phyloP scores from a whole-genome alignment of 2,888 invertebrate species.

The Spialia ferax region DNA sequence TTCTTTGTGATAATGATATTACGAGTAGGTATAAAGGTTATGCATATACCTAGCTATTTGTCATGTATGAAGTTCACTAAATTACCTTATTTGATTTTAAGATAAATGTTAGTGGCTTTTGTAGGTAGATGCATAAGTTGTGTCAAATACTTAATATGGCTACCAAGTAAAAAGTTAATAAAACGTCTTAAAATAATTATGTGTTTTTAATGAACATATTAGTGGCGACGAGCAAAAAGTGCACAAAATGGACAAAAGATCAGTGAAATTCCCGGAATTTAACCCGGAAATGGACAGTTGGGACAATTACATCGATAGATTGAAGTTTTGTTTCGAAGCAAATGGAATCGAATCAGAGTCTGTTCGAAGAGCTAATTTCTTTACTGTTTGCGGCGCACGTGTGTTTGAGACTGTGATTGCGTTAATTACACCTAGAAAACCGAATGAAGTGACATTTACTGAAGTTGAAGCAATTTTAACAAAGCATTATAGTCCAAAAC shows the following conservation, averaged over 20 bases:
- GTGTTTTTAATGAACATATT: slow-evolving; percentile 7
- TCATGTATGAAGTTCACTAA: no score
- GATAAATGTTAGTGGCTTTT: no score
- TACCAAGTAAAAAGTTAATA: no score
- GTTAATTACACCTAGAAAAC: slow-evolving; percentile 26
- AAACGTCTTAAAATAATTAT: no score
- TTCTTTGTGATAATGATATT: no score
- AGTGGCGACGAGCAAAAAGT: slow-evolving; percentile 36
- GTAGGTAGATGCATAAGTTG: no score
- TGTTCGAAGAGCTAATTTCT: slow-evolving; percentile 37
- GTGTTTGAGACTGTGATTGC: slow-evolving; percentile 37
- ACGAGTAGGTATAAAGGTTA: no score
- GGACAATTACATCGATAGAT: slow-evolving; percentile 41
- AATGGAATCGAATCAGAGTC: slow-evolving; percentile 33
- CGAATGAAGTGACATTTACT: slow-evolving; percentile 32
- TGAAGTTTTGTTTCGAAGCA: slow-evolving; percentile 41
- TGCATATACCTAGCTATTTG: no score
- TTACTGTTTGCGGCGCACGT: slow-evolving; percentile 35
- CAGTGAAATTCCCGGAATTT: slow-evolving; percentile 38
- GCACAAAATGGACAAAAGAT: slow-evolving; percentile 32
- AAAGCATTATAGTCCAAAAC: slow-evolving; percentile 41
- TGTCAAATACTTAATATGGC: no score
- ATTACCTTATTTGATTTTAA: no score
- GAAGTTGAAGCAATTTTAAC: slow-evolving; percentile 31
- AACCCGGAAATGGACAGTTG: slow-evolving; percentile 36